Percentiles rank a stretch among this genome's conserved stretches.
These are phyloP conservation scores for Lasioglossum calceatum DNA, from an alignment of 2,888 invertebrate genomes.

Conservation along the genomic window DNA sequence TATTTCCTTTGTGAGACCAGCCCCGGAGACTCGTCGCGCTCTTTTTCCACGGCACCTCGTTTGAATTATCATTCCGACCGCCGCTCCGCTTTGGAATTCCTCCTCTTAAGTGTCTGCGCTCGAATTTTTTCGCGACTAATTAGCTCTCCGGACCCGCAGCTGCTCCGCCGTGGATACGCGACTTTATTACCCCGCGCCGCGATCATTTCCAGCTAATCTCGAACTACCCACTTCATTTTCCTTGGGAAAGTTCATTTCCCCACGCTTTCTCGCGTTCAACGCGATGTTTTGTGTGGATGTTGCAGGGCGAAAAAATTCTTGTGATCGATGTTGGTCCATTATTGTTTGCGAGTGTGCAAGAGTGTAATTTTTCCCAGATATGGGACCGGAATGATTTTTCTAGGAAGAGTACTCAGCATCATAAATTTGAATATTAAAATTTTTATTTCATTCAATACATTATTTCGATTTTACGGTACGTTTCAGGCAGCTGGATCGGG, in stretches of 20 bases:
- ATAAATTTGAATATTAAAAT: too few species aligned
- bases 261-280: neutral
- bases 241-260: neutral
- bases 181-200: neutral
- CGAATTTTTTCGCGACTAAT: conserved; percentile 36
- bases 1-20: conserved; percentile 52
- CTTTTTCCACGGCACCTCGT: conserved; percentile 34
- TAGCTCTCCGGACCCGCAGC: conserved; percentile 20
- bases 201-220: neutral
- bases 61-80: conserved; percentile 53
- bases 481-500: too few species aligned
- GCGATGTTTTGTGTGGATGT: neutral
- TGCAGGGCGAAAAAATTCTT: neutral
- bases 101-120: conserved; percentile 15
- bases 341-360: too few species aligned
- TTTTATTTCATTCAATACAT: too few species aligned
- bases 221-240: neutral
- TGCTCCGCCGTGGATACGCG: neutral
- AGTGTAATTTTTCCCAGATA: too few species aligned
- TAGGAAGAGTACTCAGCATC: too few species aligned
- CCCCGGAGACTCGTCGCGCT: neutral
- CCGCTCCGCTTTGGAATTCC: conserved; percentile 17
- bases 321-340: neutral
- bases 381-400: too few species aligned
- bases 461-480: too few species aligned